phyloP scores from a whole-genome alignment of 2,113 vertebrate genomes.

The Triplophysa tibetana region DNA sequence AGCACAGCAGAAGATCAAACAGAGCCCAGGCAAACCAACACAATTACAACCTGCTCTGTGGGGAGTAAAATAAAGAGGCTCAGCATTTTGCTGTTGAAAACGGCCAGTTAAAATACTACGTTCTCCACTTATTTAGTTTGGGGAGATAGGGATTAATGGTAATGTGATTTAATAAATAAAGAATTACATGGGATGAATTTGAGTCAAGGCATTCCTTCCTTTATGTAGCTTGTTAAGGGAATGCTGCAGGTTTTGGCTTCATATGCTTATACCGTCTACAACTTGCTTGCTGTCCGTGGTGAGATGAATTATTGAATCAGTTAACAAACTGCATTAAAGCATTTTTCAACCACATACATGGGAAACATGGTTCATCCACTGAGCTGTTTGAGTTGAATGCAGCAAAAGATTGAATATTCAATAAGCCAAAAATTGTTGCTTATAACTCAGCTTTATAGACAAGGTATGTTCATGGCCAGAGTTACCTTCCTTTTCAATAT shows the following conservation, averaged over 20 bases:
- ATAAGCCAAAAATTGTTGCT: not conserved
- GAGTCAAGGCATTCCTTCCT: constrained; percentile 24
- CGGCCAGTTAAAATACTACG: constrained; percentile 44
- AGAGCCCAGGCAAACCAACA: constrained; percentile 24
- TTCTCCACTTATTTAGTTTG: constrained; percentile 45
- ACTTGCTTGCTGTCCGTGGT: constrained; percentile 2
- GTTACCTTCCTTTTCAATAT: not conserved
- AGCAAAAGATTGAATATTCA: constrained; percentile 5
- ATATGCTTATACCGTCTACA: constrained; percentile 10
- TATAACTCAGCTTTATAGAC: constrained; percentile 16
- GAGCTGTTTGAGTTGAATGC: constrained; percentile 13
- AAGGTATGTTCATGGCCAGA: not conserved
- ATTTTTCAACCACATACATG: constrained; percentile 7
- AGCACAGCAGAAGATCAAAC: constrained; percentile 19
- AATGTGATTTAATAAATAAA: constrained; percentile 65
- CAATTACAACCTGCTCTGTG: constrained; percentile 23
- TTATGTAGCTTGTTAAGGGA: constrained; percentile 15
- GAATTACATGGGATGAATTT: constrained; percentile 40
- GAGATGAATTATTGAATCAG: constrained; percentile 41
- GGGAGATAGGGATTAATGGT: constrained; percentile 63
- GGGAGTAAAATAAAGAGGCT: constrained; percentile 26
- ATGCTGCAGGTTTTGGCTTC: constrained; percentile 2
- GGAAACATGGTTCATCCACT: constrained; percentile 29
- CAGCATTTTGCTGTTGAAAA: constrained; percentile 9
- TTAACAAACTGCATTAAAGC: constrained; percentile 36